Evolutionary conservation across 2,888 invertebrate species (phyloP).

Genomic region (Rhodophaea formosa): DNA sequence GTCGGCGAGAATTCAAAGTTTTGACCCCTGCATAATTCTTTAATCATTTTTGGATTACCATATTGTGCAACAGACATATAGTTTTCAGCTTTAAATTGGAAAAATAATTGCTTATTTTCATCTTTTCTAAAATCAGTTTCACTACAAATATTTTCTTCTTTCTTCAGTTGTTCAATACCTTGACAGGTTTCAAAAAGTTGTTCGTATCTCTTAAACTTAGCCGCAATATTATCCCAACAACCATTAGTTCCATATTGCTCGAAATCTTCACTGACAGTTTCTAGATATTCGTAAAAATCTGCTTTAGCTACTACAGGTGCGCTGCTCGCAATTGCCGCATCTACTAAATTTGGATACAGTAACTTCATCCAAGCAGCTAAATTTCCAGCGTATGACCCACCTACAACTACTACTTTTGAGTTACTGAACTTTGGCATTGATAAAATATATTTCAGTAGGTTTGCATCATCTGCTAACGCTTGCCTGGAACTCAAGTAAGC

Average conservation of each 20-base stretch:
- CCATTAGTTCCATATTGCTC: constrained; percentile 52
- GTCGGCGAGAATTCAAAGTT: neutral
- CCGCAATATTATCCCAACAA: constrained; percentile 48
- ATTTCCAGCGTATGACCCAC: constrained; percentile 69
- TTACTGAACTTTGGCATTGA: constrained; percentile 36
- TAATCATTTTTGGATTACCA: constrained; percentile 46
- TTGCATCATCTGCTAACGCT: constrained; percentile 62
- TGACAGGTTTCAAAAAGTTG: constrained; percentile 43
- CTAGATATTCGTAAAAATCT: constrained; percentile 66
- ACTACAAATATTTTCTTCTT: constrained; percentile 61
- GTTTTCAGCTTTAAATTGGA: constrained; percentile 43
- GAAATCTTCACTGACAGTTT: constrained; percentile 61
- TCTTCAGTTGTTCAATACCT: constrained; percentile 53
- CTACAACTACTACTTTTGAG: constrained; percentile 65
- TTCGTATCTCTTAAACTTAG: constrained; percentile 53
- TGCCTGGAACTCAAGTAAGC: constrained; percentile 58
- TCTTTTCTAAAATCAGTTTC: constrained; percentile 49
- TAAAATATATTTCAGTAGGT: constrained; percentile 48
- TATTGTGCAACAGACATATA: constrained; percentile 61
- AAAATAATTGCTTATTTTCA: constrained; percentile 62
- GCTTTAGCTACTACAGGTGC: constrained; percentile 66
- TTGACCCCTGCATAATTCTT: constrained; percentile 40
- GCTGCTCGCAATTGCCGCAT: constrained; percentile 67
- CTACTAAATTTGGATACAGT: constrained; percentile 59
- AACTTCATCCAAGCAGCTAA: constrained; percentile 69